Evolutionary conservation across 1,140 invertebrate genomes (phyloP), one percentile per base, ranked within the genome.

Genomic region (Drosophila rufa): DNA sequence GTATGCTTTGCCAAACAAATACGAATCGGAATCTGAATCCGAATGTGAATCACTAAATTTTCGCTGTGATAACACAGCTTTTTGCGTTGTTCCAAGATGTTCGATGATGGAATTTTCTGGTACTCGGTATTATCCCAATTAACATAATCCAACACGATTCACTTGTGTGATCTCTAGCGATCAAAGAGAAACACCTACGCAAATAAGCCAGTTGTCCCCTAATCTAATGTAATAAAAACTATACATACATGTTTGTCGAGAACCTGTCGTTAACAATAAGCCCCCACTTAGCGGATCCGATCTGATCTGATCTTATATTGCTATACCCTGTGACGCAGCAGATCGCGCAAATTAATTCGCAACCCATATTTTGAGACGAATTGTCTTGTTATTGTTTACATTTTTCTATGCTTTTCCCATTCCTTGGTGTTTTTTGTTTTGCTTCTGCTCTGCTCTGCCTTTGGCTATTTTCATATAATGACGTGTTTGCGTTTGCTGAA

Each of bases 341-440:
- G 30, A 42, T 38, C 45, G 51, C 8, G 17, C 51, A 30, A 25
- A 40, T 68, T 25, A 47, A 46, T 40, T 51, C 51, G n/a, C 27
- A 76, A 55, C 55, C 30, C 19, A 60, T 46, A 43, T 51, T 43
- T 25, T 38, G 14, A 33, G 45, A 62, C 25, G 45, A 40, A 68
- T n/a, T 48, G 8, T 59, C 46, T 73, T 76, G 55, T 77, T 77
- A 69, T 78, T 78, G 57, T 78, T 78, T 78, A 78, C 57, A 69
- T 58, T 76, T 75, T 75, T 58, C 46, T 61, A 75, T 73, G 56
- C 68, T 40, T 30, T 45, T 14, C 40, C 40, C 50, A 59, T 59
- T 73, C 47, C 19, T 36, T 43, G 50, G 19, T 30, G 59, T 50
- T 48, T 65, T 55, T 50, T 50, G 59, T 75, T 75, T 75, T 57